Evolutionary conservation across 2,888 invertebrate species (phyloP), one percentile per base, ranked within the genome.

Genomic region (Nycteola revayana): DNA sequence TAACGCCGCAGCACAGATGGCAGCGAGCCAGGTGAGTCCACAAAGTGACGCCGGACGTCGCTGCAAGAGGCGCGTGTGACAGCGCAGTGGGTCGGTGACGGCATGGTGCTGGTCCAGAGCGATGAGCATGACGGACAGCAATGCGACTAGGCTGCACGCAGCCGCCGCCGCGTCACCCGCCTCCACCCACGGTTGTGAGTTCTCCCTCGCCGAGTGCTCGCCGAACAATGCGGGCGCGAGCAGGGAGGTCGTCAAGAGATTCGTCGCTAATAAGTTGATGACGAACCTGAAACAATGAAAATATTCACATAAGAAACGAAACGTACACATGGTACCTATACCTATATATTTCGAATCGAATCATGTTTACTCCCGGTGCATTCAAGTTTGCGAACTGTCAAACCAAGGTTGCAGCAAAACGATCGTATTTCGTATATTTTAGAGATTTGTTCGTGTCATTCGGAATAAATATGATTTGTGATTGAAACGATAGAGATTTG

Each of bases 121-220:
- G 48, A 89, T 72, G 38, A 89, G 68, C 68, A 83, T 74, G 40
- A 89, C 78, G 7, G 82, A 79, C 20, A 85, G 72, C 28, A 88
- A 64, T 1, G 84, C 78, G 1, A 76, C 75, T 20, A 75, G 61
- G 40, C 76, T 82, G 65, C 81, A 89, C 53, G 77, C 79, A 3
- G 75, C 72, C 1, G 78, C 80, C 3, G 77, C 75, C 6, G 82
- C 92, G 57, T 94, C 94, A 7, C 78, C 80, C 1, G 78, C 81
- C 47, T 86, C 84, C 32, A 75, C 76, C 81, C 92, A 92, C 17
- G 92, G 92, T 39, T 90, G 91, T 24, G 90, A 90, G 28, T 56
- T 77, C 67, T 91, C 92, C 40, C 92, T 93, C 56, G 92, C 93
- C 29, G 90, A 91, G 51, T 92, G 93, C 76, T 84, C 87, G 68